Conservation (phyloP, 2,888 invertebrate species). For the Sphecodes monilicornis region DNA sequence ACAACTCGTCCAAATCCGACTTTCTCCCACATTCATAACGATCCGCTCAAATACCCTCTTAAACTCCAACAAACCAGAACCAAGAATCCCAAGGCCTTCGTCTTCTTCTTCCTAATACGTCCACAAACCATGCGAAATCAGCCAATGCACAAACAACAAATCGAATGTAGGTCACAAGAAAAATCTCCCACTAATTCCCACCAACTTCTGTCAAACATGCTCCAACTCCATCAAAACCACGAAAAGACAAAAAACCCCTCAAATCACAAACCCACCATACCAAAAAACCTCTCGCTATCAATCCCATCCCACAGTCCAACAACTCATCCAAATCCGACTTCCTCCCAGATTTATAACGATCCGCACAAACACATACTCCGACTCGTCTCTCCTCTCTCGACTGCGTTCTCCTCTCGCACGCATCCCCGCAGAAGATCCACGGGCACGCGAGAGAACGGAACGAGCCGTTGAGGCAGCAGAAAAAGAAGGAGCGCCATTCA, state of each 20-base stretch:
- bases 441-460: conserved; percentile 24
- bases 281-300: not conserved
- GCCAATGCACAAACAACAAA: not conserved
- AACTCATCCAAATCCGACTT: not conserved
- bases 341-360: not conserved
- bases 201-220: not conserved
- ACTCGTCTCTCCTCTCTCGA: not conserved
- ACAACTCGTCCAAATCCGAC: too few species aligned
- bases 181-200: not conserved
- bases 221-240: not conserved
- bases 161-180: not conserved
- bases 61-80: not conserved
- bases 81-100: too few species aligned
- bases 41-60: too few species aligned
- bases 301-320: not conserved
- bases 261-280: not conserved
- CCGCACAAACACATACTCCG: not conserved
- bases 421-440: conserved; percentile 48
- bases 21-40: too few species aligned
- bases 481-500: not conserved
- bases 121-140: not conserved
- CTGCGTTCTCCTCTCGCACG: conserved; percentile 29
- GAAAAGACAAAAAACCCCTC: not conserved
- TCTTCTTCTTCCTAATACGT: too few species aligned
- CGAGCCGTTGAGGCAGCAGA: conserved; percentile 6